Evolutionary conservation across 1,140 invertebrate genomes (phyloP).

Genomic region (Bombus superbus): DNA sequence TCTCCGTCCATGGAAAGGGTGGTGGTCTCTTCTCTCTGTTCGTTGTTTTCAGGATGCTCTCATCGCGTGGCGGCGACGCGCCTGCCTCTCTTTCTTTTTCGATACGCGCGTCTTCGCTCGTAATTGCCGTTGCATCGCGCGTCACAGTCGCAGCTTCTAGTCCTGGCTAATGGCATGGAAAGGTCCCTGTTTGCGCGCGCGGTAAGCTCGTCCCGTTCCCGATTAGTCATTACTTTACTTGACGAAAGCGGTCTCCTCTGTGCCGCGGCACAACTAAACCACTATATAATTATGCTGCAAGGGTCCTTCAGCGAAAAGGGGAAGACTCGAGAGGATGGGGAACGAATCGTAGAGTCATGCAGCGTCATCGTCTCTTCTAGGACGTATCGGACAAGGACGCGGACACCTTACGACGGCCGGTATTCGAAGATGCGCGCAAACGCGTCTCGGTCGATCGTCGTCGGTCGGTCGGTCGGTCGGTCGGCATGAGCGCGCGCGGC

Average conservation of each 20-base stretch:
- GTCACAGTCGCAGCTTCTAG: neutral
- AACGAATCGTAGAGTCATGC: slow-evolving; percentile 64
- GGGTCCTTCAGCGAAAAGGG: slow-evolving; percentile 69
- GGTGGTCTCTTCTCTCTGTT: neutral
- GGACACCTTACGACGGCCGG: neutral
- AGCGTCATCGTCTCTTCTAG: slow-evolving; percentile 70
- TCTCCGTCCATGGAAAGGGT: neutral
- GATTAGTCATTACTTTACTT: slow-evolving; percentile 79
- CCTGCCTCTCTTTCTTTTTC: neutral
- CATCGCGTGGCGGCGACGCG: neutral
- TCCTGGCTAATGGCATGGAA: slow-evolving; percentile 68
- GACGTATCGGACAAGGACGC: slow-evolving; percentile 60
- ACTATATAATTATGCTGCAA: slow-evolving; percentile 80
- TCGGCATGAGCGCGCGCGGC: too few relatives aligned
- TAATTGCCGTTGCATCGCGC: neutral
- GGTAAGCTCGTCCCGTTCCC: slow-evolving; percentile 43
- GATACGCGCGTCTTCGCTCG: neutral
- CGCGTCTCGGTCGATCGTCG: neutral
- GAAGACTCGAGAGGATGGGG: slow-evolving; percentile 20
- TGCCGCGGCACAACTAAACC: slow-evolving; percentile 67
- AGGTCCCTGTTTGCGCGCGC: neutral
- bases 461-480: too few relatives aligned
- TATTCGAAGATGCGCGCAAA: neutral
- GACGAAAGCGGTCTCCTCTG: slow-evolving; percentile 73
- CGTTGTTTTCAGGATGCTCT: neutral